Base-by-base conservation (phyloP, 2,888 invertebrate genomes). In the Hedychridium roseum region DNA sequence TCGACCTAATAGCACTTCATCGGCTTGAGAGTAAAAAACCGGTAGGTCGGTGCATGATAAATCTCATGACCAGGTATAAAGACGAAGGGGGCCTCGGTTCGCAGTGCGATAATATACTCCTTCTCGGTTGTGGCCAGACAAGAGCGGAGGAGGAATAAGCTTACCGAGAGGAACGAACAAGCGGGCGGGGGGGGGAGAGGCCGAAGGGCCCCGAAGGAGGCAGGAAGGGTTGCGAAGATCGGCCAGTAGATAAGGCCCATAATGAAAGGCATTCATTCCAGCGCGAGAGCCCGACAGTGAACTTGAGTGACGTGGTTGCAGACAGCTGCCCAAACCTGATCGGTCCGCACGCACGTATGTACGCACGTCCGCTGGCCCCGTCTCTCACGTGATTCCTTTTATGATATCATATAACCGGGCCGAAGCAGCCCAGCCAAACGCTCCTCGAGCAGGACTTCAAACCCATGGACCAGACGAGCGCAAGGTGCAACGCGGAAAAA, bases 291-390 rank as follows among this genome's bases (percentile, higher is more conserved):
- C 73, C 74, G 72, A 74, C 68, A 64, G 64, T 74, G 74, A 75
- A 73, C 68, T 70, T 71, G 77, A 77, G 74, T 76, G 78, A 78
- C 78, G 78, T 73, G 71, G 68, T 71, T 73, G 74, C 69, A 69
- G 78, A 78, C 78, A 78, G 78, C 77, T 78, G 78, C 76, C 74
- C 66, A 73, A 73, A 78, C 76, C 77, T 77, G 76, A 78, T 76
- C 76, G 74, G 66, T 70, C 57, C 66, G 58, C 64, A 61, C 66
- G 65, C 64, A 62, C 63, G 60, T 70, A 54, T 60, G 42, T 59
- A 57, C 51, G 42, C 60, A 45, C 58, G 26, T 56, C 43, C 51
- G 34, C 54, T 43, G 49, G 54, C 49, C 52, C 40, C 34, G 34
- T 50, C 58, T 65, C 70, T 66, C 73, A 61, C 68, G 70, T 70